Conservation (phyloP, 2,797 vertebrate genomes). For the Chaetophractus vellerosus region DNA sequence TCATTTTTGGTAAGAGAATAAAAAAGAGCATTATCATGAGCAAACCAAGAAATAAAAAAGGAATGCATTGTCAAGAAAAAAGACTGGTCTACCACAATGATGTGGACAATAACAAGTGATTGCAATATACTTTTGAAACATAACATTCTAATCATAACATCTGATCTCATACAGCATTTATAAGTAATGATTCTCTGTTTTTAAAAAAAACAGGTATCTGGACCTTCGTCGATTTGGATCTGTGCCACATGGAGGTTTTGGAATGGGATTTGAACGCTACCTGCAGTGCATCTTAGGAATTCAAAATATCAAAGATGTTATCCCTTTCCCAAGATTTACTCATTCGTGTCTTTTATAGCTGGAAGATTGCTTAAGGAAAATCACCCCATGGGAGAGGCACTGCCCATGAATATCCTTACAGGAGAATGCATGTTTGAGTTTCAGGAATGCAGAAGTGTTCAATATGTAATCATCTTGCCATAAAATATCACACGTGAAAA, state of each 20-base stretch:
- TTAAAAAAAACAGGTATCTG: slow-evolving; percentile 94
- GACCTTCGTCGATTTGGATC: slow-evolving; percentile 97
- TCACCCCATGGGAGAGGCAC: background rate
- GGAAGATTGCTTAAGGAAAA: background rate
- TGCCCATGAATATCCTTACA: background rate
- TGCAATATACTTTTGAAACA: slow-evolving; percentile 59
- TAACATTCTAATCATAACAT: slow-evolving; percentile 63
- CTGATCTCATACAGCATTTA: slow-evolving; percentile 20
- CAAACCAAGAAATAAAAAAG: slow-evolving; percentile 8
- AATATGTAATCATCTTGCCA: background rate
- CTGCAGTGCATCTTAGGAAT: slow-evolving; percentile 96
- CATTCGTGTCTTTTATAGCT: slow-evolving; percentile 95
- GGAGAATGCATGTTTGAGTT: background rate
- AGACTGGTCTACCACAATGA: slow-evolving; percentile 31
- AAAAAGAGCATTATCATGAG: background rate
- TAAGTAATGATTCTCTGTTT: slow-evolving; percentile 78
- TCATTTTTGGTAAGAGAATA: background rate
- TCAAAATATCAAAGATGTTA: slow-evolving; percentile 97
- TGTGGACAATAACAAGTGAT: slow-evolving; percentile 18
- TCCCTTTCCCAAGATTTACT: slow-evolving; percentile 97
- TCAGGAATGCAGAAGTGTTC: slow-evolving; percentile 8
- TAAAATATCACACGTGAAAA: slow-evolving; percentile 12
- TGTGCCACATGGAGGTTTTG: slow-evolving; percentile 97
- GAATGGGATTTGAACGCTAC: slow-evolving; percentile 98
- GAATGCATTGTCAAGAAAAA: slow-evolving; percentile 50